Evolutionary conservation across 37 sponge, comb jelly and placozoan genomes (phyloP), one percentile per base, ranked within the genome.

Genomic region (Theonella swinhoei): DNA sequence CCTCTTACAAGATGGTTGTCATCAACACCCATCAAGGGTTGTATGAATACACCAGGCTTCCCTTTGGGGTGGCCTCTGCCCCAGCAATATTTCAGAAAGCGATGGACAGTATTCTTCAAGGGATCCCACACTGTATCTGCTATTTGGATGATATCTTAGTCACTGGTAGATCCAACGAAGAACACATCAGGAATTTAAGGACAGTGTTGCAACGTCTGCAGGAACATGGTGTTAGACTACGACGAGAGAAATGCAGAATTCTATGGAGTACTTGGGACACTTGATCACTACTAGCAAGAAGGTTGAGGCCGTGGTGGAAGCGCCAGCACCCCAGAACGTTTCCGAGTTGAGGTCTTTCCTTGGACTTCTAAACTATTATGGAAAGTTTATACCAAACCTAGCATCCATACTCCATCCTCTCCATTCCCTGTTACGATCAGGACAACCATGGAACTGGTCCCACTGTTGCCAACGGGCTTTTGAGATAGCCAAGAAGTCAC

Each of bases 1-100:
- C 78, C 22, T 84, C 79, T 39, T 30, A 39, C 32, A 59, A 35
- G 28, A 63, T 63, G 20, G 39, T 76, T 3, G 80, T 81, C 0
- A 35, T 89, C 25, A 89, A 89, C 75, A 89, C 85, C 0, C 90
- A 89, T 37, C 36, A 59, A 42, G 90, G 90, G 23, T 36, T 83
- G 26, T 83, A 84, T 31, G 7, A 32, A 47, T 80, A 76, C 30
- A 79, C 60, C 5, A 34, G 70, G 11, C 42, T 86, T n/a, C 76
- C 76, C 3, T 84, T 84, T 64, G 84, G 84, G 3, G 68, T 84
- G 8, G 75, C 84, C 7, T 74, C 72, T n/a, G 65, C 84, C 22
- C 80, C 80, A 33, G 47, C 80, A 4, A 68, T 68, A 23, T 80
- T 82, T 30, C 74, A 73, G 39, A 17, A 17, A 24, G 2, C 34